phyloP scores from a whole-genome alignment of 1,140 invertebrate species.

The Lordiphosa collinella region DNA sequence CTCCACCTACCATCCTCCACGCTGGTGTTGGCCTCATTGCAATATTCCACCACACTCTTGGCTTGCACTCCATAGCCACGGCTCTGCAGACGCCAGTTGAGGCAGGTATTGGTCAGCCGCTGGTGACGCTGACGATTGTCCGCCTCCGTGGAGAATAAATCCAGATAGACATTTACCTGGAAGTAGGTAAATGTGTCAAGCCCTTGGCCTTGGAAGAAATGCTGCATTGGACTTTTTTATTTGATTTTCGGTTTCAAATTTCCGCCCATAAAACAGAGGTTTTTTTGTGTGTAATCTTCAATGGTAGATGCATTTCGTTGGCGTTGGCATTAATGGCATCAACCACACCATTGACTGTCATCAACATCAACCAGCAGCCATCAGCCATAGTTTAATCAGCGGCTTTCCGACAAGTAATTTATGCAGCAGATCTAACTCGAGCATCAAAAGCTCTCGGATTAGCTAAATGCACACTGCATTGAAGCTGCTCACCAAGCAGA shows the following conservation, averaged over 20 bases:
- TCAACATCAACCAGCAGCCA: conserved; percentile 21
- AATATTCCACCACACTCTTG: conserved; percentile 70
- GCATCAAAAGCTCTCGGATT: conserved; percentile 5
- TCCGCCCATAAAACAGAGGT: conserved; percentile 20
- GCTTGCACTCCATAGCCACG: conserved; percentile 47
- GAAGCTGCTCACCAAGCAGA: conserved; percentile 22
- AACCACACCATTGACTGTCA: conserved; percentile 22
- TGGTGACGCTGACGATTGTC: conserved; percentile 53
- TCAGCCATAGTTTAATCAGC: conserved; percentile 42
- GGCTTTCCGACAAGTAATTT: conserved; percentile 44
- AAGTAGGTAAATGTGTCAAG: conserved; percentile 18
- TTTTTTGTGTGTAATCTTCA: conserved; percentile 33
- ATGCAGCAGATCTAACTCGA: conserved; percentile 27
- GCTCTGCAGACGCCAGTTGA: conserved; percentile 60
- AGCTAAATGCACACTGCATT: conserved; percentile 18
- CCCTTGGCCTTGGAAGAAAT: conserved; percentile 56
- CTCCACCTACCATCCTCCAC: conserved; percentile 41
- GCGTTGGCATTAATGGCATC: conserved; percentile 38
- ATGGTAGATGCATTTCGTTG: conserved; percentile 45
- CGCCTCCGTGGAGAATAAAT: conserved; percentile 55
- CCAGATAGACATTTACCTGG: conserved; percentile 68
- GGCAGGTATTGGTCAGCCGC: conserved; percentile 54
- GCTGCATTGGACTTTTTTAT: conserved; percentile 40
- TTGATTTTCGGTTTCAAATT: conserved; percentile 25
- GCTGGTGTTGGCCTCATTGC: conserved; percentile 45